A percentile compares a stretch with the other conserved stretches of the same genome.
phyloP scores from a whole-genome alignment of 2,797 vertebrate species.

The Danio kyathit region DNA sequence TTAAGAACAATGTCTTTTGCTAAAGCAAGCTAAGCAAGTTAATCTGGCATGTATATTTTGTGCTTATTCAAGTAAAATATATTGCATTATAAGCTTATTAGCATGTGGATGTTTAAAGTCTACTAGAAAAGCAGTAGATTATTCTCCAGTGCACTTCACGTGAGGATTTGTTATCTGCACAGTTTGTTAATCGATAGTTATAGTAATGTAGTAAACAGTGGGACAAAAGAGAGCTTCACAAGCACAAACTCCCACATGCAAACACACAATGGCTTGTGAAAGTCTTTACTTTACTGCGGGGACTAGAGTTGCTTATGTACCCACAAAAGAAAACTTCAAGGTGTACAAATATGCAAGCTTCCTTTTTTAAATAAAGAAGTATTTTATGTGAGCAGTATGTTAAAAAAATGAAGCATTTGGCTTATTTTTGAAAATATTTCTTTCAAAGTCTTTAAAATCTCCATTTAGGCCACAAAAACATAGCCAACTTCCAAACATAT shows the following conservation, averaged over 20 bases:
- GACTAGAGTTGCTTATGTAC: neutral
- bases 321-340: neutral
- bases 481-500: too few species aligned
- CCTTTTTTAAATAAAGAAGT: neutral
- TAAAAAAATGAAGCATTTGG: too few species aligned
- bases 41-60: neutral
- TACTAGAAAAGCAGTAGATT: neutral
- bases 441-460: too few species aligned
- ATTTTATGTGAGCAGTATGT: neutral
- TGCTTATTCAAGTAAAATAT: neutral
- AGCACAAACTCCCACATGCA: conserved; percentile 6
- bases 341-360: neutral
- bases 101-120: neutral
- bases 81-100: neutral
- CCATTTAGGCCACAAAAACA: too few species aligned
- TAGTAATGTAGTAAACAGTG: conserved; percentile 5
- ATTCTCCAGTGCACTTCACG: neutral
- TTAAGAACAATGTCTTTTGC: conserved; percentile 2
- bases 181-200: neutral
- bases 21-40: neutral
- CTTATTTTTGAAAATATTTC: too few species aligned
- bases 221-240: neutral
- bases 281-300: neutral
- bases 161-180: neutral
- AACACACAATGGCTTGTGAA: neutral